Evolutionary conservation across 2,113 vertebrate genomes (phyloP), one percentile per base, ranked within the genome.

Genomic region (Cathartes aura): DNA sequence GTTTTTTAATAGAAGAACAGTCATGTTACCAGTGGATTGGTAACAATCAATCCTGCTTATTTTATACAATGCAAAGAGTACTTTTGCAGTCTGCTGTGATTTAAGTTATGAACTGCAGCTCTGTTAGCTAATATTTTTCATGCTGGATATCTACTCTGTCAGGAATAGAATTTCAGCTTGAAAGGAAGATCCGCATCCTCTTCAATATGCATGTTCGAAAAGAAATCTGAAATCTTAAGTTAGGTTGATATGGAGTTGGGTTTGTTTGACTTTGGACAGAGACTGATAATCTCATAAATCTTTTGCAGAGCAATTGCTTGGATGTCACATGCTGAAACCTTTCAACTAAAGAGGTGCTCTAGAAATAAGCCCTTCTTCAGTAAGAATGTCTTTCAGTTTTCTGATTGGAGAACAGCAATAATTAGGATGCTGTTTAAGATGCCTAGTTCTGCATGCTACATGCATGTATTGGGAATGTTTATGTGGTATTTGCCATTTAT

Each of bases 81-180:
- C 71, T 45, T 60, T 93, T 85, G 63, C 52, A 60, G 80, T 87
- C 75, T 58, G 40, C 52, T 90, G 72, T 91, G 67, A 93, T 82
- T 91, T 68, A 89, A 90, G 94, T 94, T 78, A 87, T 91, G 63
- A 87, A 82, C 72, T 86, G 18, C 70, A 79, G 82, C 56, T 68
- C n/a, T 90, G 59, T 21, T 17, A 34, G 48, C 40, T 56, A 81
- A 32, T 95, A 88, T 91, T 53, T 80, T 30, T 42, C 20, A 53
- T 34, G 42, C 63, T 66, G 29, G 14, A 21, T 66, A 23, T 45
- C 40, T 43, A 18, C 52, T 73, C 56, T 29, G 43, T 24, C 16
- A 62, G 40, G 59, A 36, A 34, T 45, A 59, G 38, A 36, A 56
- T 50, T 50, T 74, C 60, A 90, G 29, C 71, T 36, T 18, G 64